Conservation (phyloP, 1,140 invertebrate genomes). For the Heliconius hewitsoni region DNA sequence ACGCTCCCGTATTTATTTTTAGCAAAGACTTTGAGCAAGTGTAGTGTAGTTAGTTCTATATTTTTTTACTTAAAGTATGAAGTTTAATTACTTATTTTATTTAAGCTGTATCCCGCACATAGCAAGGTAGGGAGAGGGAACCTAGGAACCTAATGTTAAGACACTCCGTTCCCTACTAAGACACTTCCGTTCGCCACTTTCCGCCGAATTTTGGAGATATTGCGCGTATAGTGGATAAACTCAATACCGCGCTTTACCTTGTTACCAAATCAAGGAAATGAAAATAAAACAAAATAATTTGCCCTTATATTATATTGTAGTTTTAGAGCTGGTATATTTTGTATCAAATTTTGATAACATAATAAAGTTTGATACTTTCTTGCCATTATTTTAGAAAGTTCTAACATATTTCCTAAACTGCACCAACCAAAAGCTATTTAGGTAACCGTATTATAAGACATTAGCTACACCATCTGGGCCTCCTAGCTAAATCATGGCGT, state of each 20-base stretch:
- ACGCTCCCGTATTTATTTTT: constrained; percentile 52
- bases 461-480: constrained; percentile 48
- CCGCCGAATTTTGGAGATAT: too few relatives aligned
- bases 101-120: too few relatives aligned
- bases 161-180: too few relatives aligned
- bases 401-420: constrained; percentile 29
- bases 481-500: constrained; percentile 49
- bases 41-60: neutral
- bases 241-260: too few relatives aligned
- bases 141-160: too few relatives aligned
- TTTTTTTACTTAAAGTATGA: neutral
- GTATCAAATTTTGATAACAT: neutral
- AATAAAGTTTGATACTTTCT: constrained; percentile 22
- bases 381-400: constrained; percentile 33
- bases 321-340: neutral
- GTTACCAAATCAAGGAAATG: too few relatives aligned
- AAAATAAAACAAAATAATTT: neutral
- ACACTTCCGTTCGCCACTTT: too few relatives aligned
- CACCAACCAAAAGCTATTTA: constrained; percentile 38
- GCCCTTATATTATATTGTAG: neutral
- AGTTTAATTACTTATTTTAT: neutral
- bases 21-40: constrained; percentile 31
- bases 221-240: too few relatives aligned
- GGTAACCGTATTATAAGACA: constrained; percentile 43
- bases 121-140: too few relatives aligned